Percentiles rank a stretch among this genome's conserved stretches.
Evolutionary conservation across 2,888 invertebrate genomes (phyloP).

Genomic region (Leptinotarsa tumamoca): DNA sequence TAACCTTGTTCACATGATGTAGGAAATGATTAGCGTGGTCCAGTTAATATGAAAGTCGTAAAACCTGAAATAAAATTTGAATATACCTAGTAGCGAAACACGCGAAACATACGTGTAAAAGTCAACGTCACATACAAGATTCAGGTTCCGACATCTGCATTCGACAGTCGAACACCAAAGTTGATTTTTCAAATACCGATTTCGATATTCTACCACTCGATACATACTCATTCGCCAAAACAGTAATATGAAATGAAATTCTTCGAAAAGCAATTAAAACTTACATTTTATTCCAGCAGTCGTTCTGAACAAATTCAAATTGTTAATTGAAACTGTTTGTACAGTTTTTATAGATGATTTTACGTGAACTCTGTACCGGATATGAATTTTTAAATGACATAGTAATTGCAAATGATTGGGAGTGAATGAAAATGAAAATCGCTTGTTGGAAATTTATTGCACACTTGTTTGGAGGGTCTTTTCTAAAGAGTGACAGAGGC

Average conservation of each 20-base stretch:
- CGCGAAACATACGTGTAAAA: not conserved
- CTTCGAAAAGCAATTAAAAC: constrained; percentile 18
- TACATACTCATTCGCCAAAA: constrained; percentile 1
- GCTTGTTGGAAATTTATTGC: not conserved
- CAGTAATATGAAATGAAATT: constrained; percentile 9
- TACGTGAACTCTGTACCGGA: constrained; percentile 5
- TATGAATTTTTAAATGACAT: constrained; percentile 10
- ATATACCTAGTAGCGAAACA: not conserved
- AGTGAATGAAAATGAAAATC: constrained; percentile 1
- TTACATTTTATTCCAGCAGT: constrained; percentile 9
- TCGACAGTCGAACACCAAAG: not conserved
- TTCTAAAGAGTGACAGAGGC: not conserved
- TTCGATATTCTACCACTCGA: not conserved
- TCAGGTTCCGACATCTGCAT: not conserved
- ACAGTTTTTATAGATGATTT: constrained; percentile 13
- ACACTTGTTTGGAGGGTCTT: not conserved
- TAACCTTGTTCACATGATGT: not conserved
- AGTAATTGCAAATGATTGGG: constrained; percentile 2
- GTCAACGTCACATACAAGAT: not conserved
- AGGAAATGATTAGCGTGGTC: not conserved
- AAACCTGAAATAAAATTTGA: not conserved
- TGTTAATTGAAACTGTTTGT: constrained; percentile 19
- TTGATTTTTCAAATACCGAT: not conserved
- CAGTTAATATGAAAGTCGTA: not conserved
- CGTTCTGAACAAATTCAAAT: constrained; percentile 8